These are phyloP conservation scores for Alloscopus bannaensis DNA, from an alignment of 2,888 invertebrate species.

Conservation along the genomic window DNA sequence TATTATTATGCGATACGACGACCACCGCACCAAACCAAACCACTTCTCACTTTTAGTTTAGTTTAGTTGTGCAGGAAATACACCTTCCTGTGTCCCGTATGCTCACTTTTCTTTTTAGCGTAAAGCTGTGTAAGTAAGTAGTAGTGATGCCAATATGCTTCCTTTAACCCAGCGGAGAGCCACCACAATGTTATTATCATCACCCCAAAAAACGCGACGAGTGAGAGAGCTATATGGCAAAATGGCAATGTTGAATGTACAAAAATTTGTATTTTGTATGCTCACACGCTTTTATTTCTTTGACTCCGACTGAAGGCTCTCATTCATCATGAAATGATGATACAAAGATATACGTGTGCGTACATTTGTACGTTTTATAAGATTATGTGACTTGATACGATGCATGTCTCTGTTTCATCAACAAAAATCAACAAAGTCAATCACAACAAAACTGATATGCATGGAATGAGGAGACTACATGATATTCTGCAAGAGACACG, in stretches of 20 bases:
- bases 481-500: no score
- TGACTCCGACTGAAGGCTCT: not conserved
- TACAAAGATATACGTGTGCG: no score
- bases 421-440: no score
- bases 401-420: no score
- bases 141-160: not conserved
- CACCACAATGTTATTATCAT: slow-evolving; percentile 1
- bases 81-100: slow-evolving; percentile 55
- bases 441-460: no score
- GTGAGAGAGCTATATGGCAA: slow-evolving; percentile 15
- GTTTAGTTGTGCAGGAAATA: slow-evolving; percentile 61
- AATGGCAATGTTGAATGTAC: not conserved
- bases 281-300: not conserved
- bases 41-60: no score
- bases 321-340: slow-evolving; percentile 6
- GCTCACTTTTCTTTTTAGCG: slow-evolving; percentile 5
- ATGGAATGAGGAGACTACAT: no score
- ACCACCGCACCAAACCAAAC: slow-evolving; percentile 14
- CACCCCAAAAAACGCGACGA: not conserved
- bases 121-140: no score
- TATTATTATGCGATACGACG: no score
- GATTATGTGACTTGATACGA: no score
- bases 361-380: no score
- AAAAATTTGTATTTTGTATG: not conserved
- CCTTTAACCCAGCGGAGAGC: not conserved